Conservation (phyloP, 2,113 vertebrate species). For the Lagopus muta region DNA sequence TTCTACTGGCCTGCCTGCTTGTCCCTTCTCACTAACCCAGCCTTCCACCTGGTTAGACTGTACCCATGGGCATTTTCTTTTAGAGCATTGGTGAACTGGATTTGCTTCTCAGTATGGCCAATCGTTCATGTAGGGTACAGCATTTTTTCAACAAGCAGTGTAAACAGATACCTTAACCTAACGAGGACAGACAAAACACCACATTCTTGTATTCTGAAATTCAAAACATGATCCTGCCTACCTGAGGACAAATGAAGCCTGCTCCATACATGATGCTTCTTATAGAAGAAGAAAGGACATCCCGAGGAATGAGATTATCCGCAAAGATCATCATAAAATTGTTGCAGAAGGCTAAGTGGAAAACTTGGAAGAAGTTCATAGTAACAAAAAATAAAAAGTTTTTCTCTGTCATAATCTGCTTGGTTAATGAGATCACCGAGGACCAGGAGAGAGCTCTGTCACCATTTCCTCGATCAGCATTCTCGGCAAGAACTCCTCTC, state of each 20-base stretch:
- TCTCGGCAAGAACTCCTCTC: not conserved
- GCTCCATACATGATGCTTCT: constrained; percentile 90
- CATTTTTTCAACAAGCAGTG: not conserved
- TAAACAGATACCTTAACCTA: not conserved
- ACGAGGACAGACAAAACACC: not conserved
- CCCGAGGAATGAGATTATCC: constrained; percentile 86
- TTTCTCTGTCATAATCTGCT: constrained; percentile 84
- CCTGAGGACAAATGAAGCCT: constrained; percentile 92
- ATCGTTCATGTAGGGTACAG: not conserved
- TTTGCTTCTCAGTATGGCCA: not conserved
- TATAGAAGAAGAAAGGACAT: constrained; percentile 80
- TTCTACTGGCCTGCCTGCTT: not conserved
- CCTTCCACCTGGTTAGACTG: not conserved
- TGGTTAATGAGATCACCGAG: constrained; percentile 74
- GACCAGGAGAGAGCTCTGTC: constrained; percentile 71
- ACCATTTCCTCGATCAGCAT: not conserved
- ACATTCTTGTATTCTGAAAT: not conserved
- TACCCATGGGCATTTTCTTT: not conserved
- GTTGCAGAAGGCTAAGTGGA: constrained; percentile 87
- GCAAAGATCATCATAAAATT: constrained; percentile 94
- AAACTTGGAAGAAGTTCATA: constrained; percentile 93
- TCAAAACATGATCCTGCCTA: constrained; percentile 51
- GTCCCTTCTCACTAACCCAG: not conserved
- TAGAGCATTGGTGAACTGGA: not conserved
- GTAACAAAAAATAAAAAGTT: constrained; percentile 87